These are phyloP conservation scores for Cyphotilapia sp. DNA, from an alignment of 2,113 vertebrate species.

Conservation along the genomic window DNA sequence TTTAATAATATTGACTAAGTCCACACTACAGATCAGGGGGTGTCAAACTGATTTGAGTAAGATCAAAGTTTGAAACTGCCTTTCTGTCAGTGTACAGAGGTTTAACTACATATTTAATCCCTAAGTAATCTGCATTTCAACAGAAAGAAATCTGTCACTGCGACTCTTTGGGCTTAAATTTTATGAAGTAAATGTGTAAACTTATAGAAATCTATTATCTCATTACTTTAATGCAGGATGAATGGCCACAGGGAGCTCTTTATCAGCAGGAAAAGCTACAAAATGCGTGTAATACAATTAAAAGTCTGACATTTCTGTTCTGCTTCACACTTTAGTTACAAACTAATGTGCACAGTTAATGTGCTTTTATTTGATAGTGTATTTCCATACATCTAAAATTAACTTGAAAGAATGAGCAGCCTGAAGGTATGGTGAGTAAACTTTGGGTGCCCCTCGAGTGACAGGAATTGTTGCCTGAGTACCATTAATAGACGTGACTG, in stretches of 20 bases:
- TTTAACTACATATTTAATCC: neutral
- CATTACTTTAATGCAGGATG: neutral
- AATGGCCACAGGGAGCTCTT: neutral
- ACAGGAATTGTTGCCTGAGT: neutral
- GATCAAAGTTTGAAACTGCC: neutral
- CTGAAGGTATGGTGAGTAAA: neutral
- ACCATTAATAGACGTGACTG: neutral
- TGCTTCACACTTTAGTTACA: neutral
- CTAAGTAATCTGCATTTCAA: neutral
- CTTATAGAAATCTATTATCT: neutral
- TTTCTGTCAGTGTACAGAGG: neutral
- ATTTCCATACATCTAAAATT: neutral
- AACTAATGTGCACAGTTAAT: no score
- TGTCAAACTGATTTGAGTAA: neutral
- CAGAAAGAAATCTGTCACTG: neutral
- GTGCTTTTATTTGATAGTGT: neutral
- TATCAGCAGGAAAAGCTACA: neutral
- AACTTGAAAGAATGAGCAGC: neutral
- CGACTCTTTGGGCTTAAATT: neutral
- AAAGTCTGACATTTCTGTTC: neutral
- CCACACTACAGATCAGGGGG: neutral
- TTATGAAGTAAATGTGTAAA: neutral
- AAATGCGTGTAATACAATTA: fast-evolving
- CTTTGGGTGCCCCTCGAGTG: fast-evolving
- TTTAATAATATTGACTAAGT: neutral